Evolutionary conservation across 2,888 invertebrate species (phyloP).

Genomic region (Cylloceria caligata): DNA sequence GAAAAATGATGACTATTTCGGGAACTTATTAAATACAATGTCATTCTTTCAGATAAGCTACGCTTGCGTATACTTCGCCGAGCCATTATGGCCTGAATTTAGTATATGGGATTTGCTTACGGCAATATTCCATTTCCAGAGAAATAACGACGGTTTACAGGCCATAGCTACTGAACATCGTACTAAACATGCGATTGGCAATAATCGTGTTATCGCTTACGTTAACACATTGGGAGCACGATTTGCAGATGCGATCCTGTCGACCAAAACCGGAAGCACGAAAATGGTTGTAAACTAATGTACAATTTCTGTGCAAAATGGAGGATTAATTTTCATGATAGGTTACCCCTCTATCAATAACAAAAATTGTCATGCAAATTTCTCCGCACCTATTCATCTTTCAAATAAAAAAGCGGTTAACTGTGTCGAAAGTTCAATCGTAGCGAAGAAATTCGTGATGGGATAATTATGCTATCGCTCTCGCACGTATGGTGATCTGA

Average conservation of each 20-base stretch:
- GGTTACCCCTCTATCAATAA: not conserved
- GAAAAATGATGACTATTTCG: too few species aligned
- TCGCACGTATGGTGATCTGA: too few species aligned
- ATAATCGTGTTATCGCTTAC: conserved; percentile 74
- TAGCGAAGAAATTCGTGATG: too few species aligned
- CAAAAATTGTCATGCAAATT: too few species aligned
- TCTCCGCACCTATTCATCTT: too few species aligned
- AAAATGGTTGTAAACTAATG: not conserved
- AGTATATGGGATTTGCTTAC: conserved; percentile 95
- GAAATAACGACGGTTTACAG: conserved; percentile 81
- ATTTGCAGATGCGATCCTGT: not conserved
- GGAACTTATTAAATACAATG: conserved; percentile 7
- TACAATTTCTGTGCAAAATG: conserved; percentile 49
- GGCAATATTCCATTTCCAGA: conserved; percentile 95
- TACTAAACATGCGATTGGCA: conserved; percentile 66
- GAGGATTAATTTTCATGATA: conserved; percentile 19
- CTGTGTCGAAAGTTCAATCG: too few species aligned
- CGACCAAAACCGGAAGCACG: not conserved
- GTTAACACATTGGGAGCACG: conserved; percentile 71
- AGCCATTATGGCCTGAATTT: conserved; percentile 98
- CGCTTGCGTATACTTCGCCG: conserved; percentile 94
- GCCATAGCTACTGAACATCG: conserved; percentile 65
- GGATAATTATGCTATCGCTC: too few species aligned
- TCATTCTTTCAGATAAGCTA: conserved; percentile 88
- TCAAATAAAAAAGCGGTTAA: too few species aligned